Evolutionary conservation across 2,888 invertebrate species (phyloP), one percentile per base, ranked within the genome.

Genomic region (Zygothrica quintamaculata): DNA sequence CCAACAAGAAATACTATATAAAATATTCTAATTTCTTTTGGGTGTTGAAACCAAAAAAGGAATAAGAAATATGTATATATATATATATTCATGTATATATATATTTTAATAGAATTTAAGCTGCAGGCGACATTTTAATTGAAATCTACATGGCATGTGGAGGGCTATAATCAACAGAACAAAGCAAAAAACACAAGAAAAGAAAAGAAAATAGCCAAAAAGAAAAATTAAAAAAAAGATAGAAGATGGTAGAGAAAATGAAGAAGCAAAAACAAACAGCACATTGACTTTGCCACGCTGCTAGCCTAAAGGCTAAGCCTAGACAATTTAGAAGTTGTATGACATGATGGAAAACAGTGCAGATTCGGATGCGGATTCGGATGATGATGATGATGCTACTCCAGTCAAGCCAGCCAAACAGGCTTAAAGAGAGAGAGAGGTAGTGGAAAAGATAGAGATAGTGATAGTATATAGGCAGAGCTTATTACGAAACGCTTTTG

Each of bases 311-410:
- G 87, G 87, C 69, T 44, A 75, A 77, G 55, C 59, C 57, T 51
- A 72, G 67, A 81, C 79, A 78, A 78, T 82, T 87, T 58, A 52
- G 65, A 68, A 67, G 55, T 70, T 73, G 68, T 73, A 75, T 76
- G 84, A 85, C 87, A 85, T 70, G 81, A 82, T 87, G 85, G 67
- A 79, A 85, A 76, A 74, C 79, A 86, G 86, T 84, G 65, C 47
- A 22, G 18, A 22, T 22, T 22, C 5, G 44, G 31, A n/a, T n/a
- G n/a, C n/a, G n/a, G n/a, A n/a, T n/a, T n/a, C n/a, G n/a, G n/a
- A n/a, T n/a, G n/a, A n/a, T n/a, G n/a, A n/a, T n/a, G n/a, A n/a
- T n/a, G n/a, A n/a, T n/a, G n/a, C n/a, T n/a, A n/a, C n/a, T n/a
- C n/a, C n/a, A n/a, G n/a, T n/a, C n/a, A n/a, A 15, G 43, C 22